Percentiles rank a stretch among this genome's conserved stretches.
Evolutionary conservation across 2,113 vertebrate genomes (phyloP).

Genomic region (Strix uralensis): DNA sequence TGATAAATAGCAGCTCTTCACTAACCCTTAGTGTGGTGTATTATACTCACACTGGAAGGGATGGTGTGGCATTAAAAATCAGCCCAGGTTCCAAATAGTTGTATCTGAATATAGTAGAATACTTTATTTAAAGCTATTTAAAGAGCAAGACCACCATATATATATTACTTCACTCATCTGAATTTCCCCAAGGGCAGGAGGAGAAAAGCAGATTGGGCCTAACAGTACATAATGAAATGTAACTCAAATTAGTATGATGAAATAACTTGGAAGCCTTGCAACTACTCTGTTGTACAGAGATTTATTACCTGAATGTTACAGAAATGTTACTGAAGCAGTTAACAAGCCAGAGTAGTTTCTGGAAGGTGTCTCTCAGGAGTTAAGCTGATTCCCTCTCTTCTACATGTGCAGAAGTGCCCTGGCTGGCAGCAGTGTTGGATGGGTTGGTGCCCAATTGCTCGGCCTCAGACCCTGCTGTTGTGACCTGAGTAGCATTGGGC

Average conservation of each 20-base stretch:
- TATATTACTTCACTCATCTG: neutral
- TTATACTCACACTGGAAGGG: neutral
- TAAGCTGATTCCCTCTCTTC: neutral
- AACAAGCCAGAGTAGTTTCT: neutral
- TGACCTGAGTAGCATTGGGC: fast-evolving
- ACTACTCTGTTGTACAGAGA: neutral
- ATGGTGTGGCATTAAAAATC: neutral
- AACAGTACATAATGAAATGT: fast-evolving
- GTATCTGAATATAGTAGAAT: neutral
- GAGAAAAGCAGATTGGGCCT: neutral
- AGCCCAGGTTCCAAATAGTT: neutral
- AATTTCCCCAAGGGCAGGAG: neutral
- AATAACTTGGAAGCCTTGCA: neutral
- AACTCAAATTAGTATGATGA: neutral
- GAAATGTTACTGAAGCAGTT: neutral
- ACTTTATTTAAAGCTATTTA: neutral
- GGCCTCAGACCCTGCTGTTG: fast-evolving
- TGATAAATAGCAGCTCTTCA: neutral
- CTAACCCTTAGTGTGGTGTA: fast-evolving
- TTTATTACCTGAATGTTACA: constrained; percentile 31
- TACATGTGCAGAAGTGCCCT: fast-evolving
- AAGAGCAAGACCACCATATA: neutral
- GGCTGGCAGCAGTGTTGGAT: fast-evolving
- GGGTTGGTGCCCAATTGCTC: neutral
- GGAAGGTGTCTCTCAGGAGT: neutral